These are phyloP conservation scores for Stramonita haemastoma DNA, from an alignment of 2,888 invertebrate genomes.

Conservation along the genomic window DNA sequence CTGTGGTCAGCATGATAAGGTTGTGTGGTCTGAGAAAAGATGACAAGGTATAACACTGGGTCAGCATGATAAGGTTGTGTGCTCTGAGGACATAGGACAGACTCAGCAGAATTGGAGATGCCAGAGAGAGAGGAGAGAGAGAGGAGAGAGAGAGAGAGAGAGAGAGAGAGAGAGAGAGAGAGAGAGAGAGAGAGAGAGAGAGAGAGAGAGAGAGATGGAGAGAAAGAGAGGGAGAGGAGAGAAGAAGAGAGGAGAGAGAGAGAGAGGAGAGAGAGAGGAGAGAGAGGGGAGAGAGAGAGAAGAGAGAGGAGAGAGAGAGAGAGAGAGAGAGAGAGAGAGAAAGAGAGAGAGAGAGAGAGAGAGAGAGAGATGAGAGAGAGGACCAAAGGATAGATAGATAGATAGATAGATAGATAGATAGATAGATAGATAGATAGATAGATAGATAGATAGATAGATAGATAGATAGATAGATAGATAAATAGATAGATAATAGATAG, in stretches of 20 bases:
- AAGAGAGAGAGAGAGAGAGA: not conserved
- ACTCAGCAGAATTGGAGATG: too few species aligned
- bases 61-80: too few species aligned
- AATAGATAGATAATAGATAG: too few species aligned
- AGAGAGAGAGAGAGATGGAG: constrained; percentile 16
- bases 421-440: not conserved
- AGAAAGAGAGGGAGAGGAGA: not conserved
- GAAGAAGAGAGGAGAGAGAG: not conserved
- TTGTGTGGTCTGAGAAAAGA: too few species aligned
- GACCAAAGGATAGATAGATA: too few species aligned
- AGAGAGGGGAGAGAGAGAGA: not conserved
- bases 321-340: not conserved
- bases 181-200: not conserved
- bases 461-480: not conserved
- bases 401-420: not conserved
- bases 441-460: not conserved
- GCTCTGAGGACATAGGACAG: too few species aligned
- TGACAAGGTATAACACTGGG: too few species aligned
- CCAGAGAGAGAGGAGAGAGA: not conserved
- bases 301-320: not conserved
- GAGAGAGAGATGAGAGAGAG: not conserved
- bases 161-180: not conserved
- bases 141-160: not conserved
- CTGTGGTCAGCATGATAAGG: too few species aligned
- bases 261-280: not conserved